phyloP scores from a whole-genome alignment of 2,797 vertebrate genomes.

The Trematomus bernacchii region DNA sequence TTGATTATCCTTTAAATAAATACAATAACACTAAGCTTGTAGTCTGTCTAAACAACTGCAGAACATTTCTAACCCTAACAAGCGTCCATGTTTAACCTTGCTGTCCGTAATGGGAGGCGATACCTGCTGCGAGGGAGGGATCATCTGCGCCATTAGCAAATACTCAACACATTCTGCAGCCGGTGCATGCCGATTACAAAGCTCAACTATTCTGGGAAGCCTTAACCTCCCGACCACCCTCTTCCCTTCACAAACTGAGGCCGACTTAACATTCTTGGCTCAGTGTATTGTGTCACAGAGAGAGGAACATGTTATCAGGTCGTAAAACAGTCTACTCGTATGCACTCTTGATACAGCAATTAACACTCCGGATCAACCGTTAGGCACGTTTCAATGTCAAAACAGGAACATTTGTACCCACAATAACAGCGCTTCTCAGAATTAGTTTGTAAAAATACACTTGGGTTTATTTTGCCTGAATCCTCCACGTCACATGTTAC shows the following conservation, averaged over 20 bases:
- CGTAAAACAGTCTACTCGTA: conserved; percentile 53
- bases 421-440: background rate
- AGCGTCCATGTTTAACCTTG: conserved; percentile 37
- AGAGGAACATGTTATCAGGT: conserved; percentile 61
- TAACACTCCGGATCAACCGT: conserved; percentile 33
- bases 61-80: conserved; percentile 23
- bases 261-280: conserved; percentile 63
- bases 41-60: background rate
- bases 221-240: conserved; percentile 38
- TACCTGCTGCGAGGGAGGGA: conserved; percentile 52
- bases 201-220: conserved; percentile 68
- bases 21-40: background rate
- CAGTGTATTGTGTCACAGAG: conserved; percentile 49
- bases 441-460: conserved; percentile 11
- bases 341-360: conserved; percentile 36
- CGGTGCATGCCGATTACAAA: conserved; percentile 50
- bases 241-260: conserved; percentile 45
- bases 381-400: conserved; percentile 3
- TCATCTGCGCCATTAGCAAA: conserved; percentile 47
- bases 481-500: background rate
- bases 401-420: background rate
- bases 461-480: conserved; percentile 1
- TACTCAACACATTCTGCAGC: conserved; percentile 46
- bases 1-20: background rate
- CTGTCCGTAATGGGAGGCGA: conserved; percentile 12